Conservation (phyloP, 2,888 invertebrate genomes). For the Troides oblongomaculatus region DNA sequence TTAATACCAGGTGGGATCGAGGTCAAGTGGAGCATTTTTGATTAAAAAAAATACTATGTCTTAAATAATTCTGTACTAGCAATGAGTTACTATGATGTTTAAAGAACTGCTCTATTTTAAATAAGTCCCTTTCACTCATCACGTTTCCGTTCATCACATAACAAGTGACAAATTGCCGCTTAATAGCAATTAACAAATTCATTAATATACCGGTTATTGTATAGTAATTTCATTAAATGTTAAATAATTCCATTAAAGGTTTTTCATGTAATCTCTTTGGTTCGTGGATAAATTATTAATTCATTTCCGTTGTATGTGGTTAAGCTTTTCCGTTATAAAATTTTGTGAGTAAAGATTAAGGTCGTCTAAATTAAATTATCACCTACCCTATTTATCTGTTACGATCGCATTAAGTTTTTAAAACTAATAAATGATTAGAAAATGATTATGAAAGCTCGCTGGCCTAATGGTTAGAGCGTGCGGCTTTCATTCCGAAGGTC, state of each 20-base stretch:
- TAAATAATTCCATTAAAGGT: slow-evolving; percentile 1
- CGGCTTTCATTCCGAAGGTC: too few relatives aligned
- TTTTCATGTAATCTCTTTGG: slow-evolving; percentile 1
- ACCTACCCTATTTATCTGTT: too few relatives aligned
- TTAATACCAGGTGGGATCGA: too few relatives aligned
- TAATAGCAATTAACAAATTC: not conserved
- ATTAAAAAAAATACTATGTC: too few relatives aligned
- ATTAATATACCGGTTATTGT: not conserved
- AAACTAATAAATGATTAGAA: too few relatives aligned
- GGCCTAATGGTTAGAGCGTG: too few relatives aligned
- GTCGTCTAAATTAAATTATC: not conserved
- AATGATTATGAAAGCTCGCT: too few relatives aligned
- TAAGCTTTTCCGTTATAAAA: not conserved
- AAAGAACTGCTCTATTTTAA: too few relatives aligned
- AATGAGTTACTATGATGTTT: too few relatives aligned
- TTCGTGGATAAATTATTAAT: not conserved
- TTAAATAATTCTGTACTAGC: too few relatives aligned
- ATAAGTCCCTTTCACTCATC: not conserved
- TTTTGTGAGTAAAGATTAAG: not conserved
- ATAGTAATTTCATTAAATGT: not conserved
- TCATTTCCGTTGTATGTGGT: slow-evolving; percentile 2
- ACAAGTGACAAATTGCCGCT: not conserved
- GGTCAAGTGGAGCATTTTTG: too few relatives aligned
- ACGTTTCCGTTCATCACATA: not conserved
- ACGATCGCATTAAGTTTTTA: too few relatives aligned